phyloP scores from a whole-genome alignment of 2,888 invertebrate genomes.

The Machimus rusticus region DNA sequence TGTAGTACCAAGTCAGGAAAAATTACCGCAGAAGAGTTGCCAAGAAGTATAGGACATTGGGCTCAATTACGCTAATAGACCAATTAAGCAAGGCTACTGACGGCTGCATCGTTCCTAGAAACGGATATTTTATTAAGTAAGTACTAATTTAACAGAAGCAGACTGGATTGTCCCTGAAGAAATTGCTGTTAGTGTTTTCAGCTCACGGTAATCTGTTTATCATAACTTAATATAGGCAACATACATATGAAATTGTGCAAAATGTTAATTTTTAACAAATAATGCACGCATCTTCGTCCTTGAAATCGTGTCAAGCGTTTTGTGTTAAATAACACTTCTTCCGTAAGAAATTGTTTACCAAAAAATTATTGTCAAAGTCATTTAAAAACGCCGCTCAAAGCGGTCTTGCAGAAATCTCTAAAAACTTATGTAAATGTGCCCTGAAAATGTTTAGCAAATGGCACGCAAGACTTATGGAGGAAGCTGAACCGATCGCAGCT shows the following conservation, averaged over 20 bases:
- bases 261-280: neutral
- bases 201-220: neutral
- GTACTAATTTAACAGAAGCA: neutral
- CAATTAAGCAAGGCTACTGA: neutral
- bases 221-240: neutral
- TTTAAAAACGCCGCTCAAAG: neutral
- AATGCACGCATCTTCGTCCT: neutral
- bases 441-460: neutral
- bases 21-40: neutral
- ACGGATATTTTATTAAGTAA: neutral
- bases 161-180: neutral
- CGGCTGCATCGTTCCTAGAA: neutral
- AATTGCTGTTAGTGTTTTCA: neutral
- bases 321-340: neutral
- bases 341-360: neutral
- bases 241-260: neutral
- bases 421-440: neutral
- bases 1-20: neutral
- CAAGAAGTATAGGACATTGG: neutral
- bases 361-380: neutral
- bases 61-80: neutral
- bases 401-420: neutral
- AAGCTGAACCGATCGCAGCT: neutral
- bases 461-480: neutral
- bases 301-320: neutral